Base-by-base conservation (phyloP, 23 tunicate genomes). In the Trididemnum nubilum region DNA sequence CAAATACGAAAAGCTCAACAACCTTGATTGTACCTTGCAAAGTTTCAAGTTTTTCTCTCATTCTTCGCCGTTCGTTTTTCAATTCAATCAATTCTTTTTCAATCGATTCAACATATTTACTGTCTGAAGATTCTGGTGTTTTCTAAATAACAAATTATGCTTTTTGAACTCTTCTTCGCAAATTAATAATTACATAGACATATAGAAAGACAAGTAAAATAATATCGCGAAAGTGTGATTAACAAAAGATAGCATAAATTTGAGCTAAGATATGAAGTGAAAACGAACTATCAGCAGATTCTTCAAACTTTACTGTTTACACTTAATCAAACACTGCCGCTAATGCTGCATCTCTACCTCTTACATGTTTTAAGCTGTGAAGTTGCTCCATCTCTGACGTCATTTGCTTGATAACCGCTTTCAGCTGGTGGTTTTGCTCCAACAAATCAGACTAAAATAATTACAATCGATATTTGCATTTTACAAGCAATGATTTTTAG, bases 381-480 rank as follows among this genome's bases (percentile, higher is more conserved):
- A 44, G 54, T 44, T 44, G 12, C 54, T 44, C 15, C 89, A 90
- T 90, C 51, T 85, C 89, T 2, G 22, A 19, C 24, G 89, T 58
- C 96, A 90, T 90, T 73, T 90, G 89, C 65, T 85, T 87, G 38
- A 90, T 85, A 0, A 90, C 82, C 21, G 15, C 18, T 64, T 81
- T 90, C 71, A 90, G 57, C 36, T 85, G 82, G 2, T 84, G 30
- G 58, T 90, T 90, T 65, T 79, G 71, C 12, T 73, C 81, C 23
- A 32, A n/a, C 3, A 90, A 38, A 18, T 90, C 86, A 32, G 33
- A 9, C 74, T 67, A n/a, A 7, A 67, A 67, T 15, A 15, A 63
- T 63, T 4, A 63, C 24, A 15, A 15, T 23, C 7, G 24, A 19
- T 15, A 63, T 4, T 15, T 63, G 19, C 69, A 18, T 63, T 63